A percentile compares a stretch with the other conserved stretches of the same genome.
phyloP scores from a whole-genome alignment of 2,113 vertebrate genomes.

The Pogona vitticeps region DNA sequence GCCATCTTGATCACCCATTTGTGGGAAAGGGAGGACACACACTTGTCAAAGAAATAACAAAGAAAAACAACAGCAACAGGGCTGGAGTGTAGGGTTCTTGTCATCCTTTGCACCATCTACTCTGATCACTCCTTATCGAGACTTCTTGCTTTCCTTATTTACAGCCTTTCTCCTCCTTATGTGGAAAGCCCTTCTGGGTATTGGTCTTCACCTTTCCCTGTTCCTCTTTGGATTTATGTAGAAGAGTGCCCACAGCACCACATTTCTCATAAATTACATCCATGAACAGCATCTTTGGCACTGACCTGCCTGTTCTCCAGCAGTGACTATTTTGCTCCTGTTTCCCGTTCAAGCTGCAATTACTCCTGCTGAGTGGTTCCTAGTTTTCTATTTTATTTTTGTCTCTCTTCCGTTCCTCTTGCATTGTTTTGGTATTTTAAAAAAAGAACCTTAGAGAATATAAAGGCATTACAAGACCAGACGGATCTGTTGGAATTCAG shows the following conservation, averaged over 20 bases:
- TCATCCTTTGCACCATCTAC: not conserved
- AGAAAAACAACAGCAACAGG: not conserved
- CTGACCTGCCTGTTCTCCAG: not conserved
- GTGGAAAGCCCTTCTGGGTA: not conserved
- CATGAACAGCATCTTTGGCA: conserved; percentile 1
- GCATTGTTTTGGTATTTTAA: not conserved
- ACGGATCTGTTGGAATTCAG: not conserved
- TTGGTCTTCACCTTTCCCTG: not conserved
- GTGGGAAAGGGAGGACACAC: not conserved
- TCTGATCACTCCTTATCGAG: not conserved
- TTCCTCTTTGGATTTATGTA: not conserved
- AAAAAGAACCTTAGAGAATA: not conserved
- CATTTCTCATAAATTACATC: not conserved
- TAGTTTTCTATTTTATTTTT: not conserved
- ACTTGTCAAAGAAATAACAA: not conserved
- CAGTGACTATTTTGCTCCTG: not conserved
- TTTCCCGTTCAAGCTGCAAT: conserved; percentile 2
- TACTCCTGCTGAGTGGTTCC: not conserved
- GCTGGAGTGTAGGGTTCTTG: not conserved
- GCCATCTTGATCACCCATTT: not conserved
- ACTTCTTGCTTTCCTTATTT: not conserved
- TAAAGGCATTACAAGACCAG: not conserved
- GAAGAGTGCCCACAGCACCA: not conserved
- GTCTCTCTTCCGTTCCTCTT: not conserved
- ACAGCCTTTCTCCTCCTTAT: not conserved